Evolutionary conservation across 2,888 invertebrate genomes (phyloP), one percentile per base, ranked within the genome.

Genomic region (Nymphalis polychloros): DNA sequence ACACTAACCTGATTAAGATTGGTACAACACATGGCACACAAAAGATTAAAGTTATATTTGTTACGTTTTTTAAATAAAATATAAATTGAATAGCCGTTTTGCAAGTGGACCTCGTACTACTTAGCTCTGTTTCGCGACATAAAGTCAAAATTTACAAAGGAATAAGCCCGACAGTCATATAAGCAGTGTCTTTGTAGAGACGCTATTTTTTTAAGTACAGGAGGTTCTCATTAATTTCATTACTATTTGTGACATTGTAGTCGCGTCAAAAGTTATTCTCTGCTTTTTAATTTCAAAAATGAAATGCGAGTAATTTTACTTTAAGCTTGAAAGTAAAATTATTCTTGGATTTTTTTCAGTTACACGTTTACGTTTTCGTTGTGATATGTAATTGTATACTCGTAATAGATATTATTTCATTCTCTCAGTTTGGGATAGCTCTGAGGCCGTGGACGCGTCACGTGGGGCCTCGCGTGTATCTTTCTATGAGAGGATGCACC

Each of bases 61-160:
- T 41, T 41, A 2, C 8, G 0, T 8, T 41, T 41, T 41, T 13
- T 41, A 3, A 41, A 41, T 53, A 23, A 19, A 31, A 19, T 31
- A 57, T 17, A n/a, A 13, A 13, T 5, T 3, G 41, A 41, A 20
- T 41, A 16, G 19, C 17, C 17, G 17, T 57, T 19, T 13, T 10
- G 16, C 13, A 57, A 19, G 19, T 5, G n/a, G 35, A 1, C 6
- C 35, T 19, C 19, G 13, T 5, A 57, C 57, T 57, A 57, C 57
- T 8, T 19, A 19, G 41, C 57, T 19, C 19, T 19, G 41, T 35
- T 20, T 41, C 57, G 19, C 35, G 35, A 53, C 53, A 53, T 57
- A 57, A 57, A 57, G 35, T 57, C 57, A 57, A 64, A 64, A 59
- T 64, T 64, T 66, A 53, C 48, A 48, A 20, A 55, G 60, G 35